Conservation (phyloP, 2,888 invertebrate species). For the Heliothis peltigera region DNA sequence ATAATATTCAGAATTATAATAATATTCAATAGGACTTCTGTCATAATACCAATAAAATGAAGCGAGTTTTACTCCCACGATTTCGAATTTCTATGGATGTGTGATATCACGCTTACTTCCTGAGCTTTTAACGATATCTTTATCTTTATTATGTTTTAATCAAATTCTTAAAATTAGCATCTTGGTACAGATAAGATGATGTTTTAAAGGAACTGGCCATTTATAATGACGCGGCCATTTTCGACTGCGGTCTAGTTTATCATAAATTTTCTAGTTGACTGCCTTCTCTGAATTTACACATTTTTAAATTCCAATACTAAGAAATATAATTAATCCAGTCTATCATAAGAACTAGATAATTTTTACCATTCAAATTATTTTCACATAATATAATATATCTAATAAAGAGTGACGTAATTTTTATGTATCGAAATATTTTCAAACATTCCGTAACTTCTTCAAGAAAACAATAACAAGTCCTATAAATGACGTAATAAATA, state of each 20-base stretch:
- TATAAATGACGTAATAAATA: conserved; percentile 1
- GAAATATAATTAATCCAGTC: too few relatives aligned
- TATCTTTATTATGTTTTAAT: conserved; percentile 31
- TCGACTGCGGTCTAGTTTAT: background rate
- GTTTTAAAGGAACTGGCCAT: background rate
- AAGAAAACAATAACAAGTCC: background rate
- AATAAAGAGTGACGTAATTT: background rate
- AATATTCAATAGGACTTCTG: too few relatives aligned
- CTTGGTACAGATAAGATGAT: background rate
- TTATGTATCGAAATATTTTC: background rate
- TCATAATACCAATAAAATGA: conserved; percentile 46
- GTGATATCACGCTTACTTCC: conserved; percentile 54
- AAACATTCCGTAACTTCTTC: background rate
- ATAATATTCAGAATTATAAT: too few relatives aligned
- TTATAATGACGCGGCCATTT: background rate
- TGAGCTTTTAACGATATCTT: conserved; percentile 43
- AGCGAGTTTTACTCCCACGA: conserved; percentile 55
- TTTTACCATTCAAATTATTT: too few relatives aligned
- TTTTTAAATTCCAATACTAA: too few relatives aligned
- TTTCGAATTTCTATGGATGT: conserved; percentile 54
- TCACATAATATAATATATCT: background rate
- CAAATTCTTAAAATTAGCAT: conserved; percentile 29
- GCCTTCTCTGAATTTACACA: background rate
- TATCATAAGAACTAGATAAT: too few relatives aligned
- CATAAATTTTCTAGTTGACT: background rate